These are phyloP conservation scores for Thumatha senex DNA, from an alignment of 2,888 invertebrate species.

Conservation along the genomic window DNA sequence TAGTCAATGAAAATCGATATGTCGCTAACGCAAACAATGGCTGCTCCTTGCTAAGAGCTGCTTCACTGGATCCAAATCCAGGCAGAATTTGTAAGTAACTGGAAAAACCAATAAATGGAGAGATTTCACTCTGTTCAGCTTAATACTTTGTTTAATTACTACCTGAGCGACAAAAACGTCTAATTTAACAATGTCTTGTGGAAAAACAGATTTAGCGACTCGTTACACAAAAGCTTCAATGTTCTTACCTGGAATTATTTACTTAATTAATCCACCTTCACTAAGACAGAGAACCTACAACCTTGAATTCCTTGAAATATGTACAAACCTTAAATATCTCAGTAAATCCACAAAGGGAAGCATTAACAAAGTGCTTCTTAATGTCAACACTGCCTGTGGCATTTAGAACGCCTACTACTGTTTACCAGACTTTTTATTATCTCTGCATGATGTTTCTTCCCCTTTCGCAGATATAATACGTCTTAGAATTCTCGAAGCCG, in stretches of 20 bases:
- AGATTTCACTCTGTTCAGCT: no score
- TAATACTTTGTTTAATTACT: no score
- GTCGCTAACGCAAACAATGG: no score
- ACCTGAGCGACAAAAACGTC: no score
- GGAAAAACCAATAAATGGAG: no score
- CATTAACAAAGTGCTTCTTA: slow-evolving; percentile 28
- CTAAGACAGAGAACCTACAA: neutral
- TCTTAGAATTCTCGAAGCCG: slow-evolving; percentile 34
- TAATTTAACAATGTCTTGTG: no score
- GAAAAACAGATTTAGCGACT: no score
- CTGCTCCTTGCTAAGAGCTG: no score
- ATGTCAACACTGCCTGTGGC: slow-evolving; percentile 30
- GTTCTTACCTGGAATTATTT: neutral
- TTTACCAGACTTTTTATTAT: slow-evolving; percentile 39
- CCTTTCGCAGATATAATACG: slow-evolving; percentile 14
- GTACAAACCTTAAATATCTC: slow-evolving; percentile 13
- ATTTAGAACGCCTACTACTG: slow-evolving; percentile 30
- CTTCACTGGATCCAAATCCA: no score
- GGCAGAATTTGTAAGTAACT: no score
- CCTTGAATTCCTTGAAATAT: neutral
- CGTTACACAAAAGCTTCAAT: neutral
- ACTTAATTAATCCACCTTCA: neutral
- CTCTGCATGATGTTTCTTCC: slow-evolving; percentile 21
- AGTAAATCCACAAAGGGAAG: slow-evolving; percentile 8
- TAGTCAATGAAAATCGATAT: no score